A percentile compares a stretch with the other conserved stretches of the same genome.
Conservation (phyloP, 2,888 invertebrate species). For the Cataglyphis albicans region DNA sequence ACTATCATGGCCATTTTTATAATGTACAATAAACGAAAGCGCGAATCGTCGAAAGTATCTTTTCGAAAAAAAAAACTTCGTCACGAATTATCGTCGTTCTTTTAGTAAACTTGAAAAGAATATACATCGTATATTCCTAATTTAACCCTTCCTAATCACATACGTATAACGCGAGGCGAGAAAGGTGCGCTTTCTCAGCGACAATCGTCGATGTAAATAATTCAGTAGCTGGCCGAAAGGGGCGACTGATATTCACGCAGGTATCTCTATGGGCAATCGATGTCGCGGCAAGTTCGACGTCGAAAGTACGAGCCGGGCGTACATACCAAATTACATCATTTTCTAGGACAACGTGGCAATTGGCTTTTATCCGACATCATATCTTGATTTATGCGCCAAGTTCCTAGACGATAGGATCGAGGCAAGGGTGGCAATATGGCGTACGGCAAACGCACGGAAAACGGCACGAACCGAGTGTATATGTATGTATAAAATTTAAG, state of each 20-base stretch:
- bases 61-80: too few relatives aligned
- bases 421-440: conserved; percentile 42
- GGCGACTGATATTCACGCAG: conserved; percentile 53
- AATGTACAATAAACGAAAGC: background rate
- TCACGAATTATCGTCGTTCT: background rate
- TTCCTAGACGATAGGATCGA: conserved; percentile 67
- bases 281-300: conserved; percentile 53
- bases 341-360: conserved; percentile 64
- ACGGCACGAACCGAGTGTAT: conserved; percentile 10
- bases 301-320: conserved; percentile 37
- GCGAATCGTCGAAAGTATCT: background rate
- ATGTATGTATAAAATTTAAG: background rate
- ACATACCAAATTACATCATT: conserved; percentile 57
- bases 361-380: conserved; percentile 62
- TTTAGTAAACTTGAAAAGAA: background rate
- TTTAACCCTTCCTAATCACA: conserved; percentile 25
- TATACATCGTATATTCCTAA: background rate
- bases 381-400: conserved; percentile 72
- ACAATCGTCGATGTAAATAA: conserved; percentile 66
- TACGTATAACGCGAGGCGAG: background rate
- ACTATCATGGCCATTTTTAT: conserved; percentile 13
- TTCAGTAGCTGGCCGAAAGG: conserved; percentile 59
- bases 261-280: conserved; percentile 66
- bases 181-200: conserved; percentile 40
- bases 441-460: conserved; percentile 29